Evolutionary conservation across 2,888 invertebrate genomes (phyloP).

Genomic region (Rhagonycha fulva): DNA sequence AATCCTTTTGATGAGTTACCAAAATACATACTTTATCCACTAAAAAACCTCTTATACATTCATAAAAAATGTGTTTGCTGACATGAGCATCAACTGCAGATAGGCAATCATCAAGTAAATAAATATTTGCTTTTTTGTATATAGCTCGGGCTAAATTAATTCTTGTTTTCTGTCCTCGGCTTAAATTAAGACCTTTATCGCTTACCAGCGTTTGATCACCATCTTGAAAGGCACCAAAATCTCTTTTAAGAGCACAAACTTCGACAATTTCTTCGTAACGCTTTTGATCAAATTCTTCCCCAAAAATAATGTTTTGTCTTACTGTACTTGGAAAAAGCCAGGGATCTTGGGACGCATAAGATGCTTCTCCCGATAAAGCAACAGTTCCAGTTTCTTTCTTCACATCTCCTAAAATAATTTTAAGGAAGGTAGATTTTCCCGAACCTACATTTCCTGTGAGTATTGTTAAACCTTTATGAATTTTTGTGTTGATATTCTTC

Average conservation of each 20-base stretch:
- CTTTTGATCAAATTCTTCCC: conserved; percentile 60
- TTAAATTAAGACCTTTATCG: conserved; percentile 77
- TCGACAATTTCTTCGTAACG: conserved; percentile 64
- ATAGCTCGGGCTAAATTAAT: conserved; percentile 62
- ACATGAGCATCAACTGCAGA: conserved; percentile 63
- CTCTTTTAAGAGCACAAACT: conserved; percentile 61
- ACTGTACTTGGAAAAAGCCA: conserved; percentile 66
- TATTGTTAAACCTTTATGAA: conserved; percentile 55
- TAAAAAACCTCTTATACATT: conserved; percentile 56
- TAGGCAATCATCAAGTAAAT: not conserved
- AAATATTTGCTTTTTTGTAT: not conserved
- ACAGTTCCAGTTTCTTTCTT: conserved; percentile 50
- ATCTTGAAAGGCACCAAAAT: conserved; percentile 61
- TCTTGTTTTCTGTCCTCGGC: conserved; percentile 82
- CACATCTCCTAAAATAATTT: conserved; percentile 53
- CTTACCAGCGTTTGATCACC: conserved; percentile 80
- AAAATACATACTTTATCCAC: conserved; percentile 61
- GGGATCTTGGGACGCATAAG: conserved; percentile 66
- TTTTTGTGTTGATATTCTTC: conserved; percentile 52
- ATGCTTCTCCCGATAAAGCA: conserved; percentile 56
- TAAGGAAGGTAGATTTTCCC: conserved; percentile 61
- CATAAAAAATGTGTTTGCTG: conserved; percentile 70
- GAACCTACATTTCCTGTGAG: conserved; percentile 68
- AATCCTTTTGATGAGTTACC: conserved; percentile 69
- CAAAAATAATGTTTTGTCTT: conserved; percentile 60